Percentiles rank a stretch among this genome's conserved stretches.
Conservation (phyloP, 2,797 vertebrate genomes). For the Myripristis murdjan region DNA sequence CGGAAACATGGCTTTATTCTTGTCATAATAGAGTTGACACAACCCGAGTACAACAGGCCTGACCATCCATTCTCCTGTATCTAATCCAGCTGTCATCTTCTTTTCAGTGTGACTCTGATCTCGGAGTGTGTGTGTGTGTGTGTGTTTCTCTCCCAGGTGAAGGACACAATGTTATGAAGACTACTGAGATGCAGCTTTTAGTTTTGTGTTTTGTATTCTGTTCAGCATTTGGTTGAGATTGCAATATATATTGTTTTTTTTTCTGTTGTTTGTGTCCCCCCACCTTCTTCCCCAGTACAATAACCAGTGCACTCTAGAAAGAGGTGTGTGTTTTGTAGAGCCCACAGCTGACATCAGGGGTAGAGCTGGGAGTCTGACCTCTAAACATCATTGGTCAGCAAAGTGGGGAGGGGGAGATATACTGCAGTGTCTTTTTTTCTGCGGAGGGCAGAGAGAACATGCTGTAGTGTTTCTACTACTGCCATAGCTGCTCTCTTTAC, state of each 20-base stretch:
- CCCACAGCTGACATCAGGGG: constrained; percentile 40
- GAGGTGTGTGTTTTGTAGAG: constrained; percentile 33
- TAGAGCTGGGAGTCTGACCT: constrained; percentile 71
- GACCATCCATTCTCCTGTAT: neutral
- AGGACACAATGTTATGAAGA: neutral
- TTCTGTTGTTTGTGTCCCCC: neutral
- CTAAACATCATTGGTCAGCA: constrained; percentile 82
- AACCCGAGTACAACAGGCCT: neutral
- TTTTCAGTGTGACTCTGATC: constrained; percentile 21
- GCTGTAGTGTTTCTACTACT: constrained; percentile 36
- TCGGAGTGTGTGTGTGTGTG: neutral
- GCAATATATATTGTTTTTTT: neutral
- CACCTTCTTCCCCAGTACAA: constrained; percentile 29
- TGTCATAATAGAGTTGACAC: neutral
- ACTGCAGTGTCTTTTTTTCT: constrained; percentile 71
- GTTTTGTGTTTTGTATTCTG: neutral
- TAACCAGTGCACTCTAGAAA: constrained; percentile 27
- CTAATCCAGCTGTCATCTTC: neutral
- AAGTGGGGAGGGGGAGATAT: constrained; percentile 63
- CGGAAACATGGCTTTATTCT: neutral
- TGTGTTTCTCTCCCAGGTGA: neutral
- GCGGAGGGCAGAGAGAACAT: constrained; percentile 69
- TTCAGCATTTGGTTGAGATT: constrained; percentile 2
- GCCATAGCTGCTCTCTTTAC: constrained; percentile 10
- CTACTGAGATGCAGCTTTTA: neutral